These are phyloP conservation scores for Nebria salina DNA, from an alignment of 2,888 invertebrate species.

Conservation along the genomic window DNA sequence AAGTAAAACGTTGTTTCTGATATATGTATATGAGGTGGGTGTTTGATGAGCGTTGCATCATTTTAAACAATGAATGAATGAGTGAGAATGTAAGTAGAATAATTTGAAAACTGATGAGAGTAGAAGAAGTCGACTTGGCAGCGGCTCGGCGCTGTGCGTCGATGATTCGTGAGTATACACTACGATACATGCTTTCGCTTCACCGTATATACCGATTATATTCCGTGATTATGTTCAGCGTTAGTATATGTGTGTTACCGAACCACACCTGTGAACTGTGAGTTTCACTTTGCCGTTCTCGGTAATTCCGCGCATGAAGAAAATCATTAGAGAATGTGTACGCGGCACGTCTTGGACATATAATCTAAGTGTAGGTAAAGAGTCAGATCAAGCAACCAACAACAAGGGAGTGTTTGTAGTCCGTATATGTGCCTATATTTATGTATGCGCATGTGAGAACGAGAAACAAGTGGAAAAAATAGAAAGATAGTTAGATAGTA, in stretches of 20 bases:
- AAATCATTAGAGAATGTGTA: conserved; percentile 10
- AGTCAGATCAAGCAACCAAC: neutral
- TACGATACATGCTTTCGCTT: conserved; percentile 8
- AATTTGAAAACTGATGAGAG: neutral
- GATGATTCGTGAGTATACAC: neutral
- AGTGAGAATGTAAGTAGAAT: neutral
- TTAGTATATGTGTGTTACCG: conserved; percentile 4
- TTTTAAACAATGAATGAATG: neutral
- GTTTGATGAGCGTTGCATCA: neutral
- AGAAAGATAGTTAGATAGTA: conserved; percentile 5
- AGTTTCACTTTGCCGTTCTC: conserved; percentile 17
- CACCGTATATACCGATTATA: conserved; percentile 10
- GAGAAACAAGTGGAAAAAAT: neutral
- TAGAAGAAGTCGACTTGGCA: neutral
- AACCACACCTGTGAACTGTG: conserved; percentile 24
- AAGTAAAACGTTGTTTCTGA: neutral
- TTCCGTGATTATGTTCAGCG: conserved; percentile 12
- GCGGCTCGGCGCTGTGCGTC: conserved; percentile 5
- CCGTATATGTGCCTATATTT: neutral
- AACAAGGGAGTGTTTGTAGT: conserved; percentile 3
- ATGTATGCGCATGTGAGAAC: conserved; percentile 2
- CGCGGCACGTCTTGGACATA: neutral
- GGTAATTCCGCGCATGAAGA: conserved; percentile 11
- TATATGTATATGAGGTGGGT: neutral
- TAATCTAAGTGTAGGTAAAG: conserved; percentile 1